Percentiles rank a stretch among this genome's conserved stretches.
Conservation (phyloP, 1,140 invertebrate genomes). For the Platyscapa corneri region DNA sequence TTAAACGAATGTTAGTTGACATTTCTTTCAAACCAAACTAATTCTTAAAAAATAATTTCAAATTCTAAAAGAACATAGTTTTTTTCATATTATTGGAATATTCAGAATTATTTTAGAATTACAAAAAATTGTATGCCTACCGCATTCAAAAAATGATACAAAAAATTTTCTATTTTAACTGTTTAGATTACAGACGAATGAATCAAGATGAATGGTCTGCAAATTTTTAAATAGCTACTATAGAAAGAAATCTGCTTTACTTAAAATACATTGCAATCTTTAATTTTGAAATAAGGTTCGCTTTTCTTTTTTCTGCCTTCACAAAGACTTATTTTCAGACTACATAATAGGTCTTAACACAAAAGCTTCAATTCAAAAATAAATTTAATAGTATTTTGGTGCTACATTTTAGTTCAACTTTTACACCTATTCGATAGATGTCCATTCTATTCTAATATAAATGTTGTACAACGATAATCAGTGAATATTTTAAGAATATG, state of each 20-base stretch:
- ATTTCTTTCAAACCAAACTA: too few species aligned
- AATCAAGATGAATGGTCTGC: background rate
- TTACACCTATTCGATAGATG: too few species aligned
- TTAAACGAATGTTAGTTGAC: too few species aligned
- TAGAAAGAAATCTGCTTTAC: background rate
- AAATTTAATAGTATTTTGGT: background rate
- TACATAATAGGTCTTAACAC: background rate
- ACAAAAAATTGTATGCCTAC: background rate
- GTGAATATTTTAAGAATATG: too few species aligned
- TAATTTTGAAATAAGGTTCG: background rate
- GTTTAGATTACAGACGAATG: background rate
- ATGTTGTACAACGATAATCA: too few species aligned
- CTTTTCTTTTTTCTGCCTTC: background rate
- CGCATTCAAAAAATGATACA: background rate
- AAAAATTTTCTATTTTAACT: conserved; percentile 2
- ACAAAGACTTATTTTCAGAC: background rate
- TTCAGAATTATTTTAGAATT: background rate
- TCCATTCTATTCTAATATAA: too few species aligned
- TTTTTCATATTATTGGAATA: background rate
- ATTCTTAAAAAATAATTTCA: too few species aligned
- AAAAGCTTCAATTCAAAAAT: background rate
- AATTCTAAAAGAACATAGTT: background rate
- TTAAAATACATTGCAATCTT: background rate
- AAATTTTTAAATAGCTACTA: background rate
- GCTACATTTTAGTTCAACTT: background rate